phyloP scores from a whole-genome alignment of 2,888 invertebrate species.

The Hyposoter didymator region DNA sequence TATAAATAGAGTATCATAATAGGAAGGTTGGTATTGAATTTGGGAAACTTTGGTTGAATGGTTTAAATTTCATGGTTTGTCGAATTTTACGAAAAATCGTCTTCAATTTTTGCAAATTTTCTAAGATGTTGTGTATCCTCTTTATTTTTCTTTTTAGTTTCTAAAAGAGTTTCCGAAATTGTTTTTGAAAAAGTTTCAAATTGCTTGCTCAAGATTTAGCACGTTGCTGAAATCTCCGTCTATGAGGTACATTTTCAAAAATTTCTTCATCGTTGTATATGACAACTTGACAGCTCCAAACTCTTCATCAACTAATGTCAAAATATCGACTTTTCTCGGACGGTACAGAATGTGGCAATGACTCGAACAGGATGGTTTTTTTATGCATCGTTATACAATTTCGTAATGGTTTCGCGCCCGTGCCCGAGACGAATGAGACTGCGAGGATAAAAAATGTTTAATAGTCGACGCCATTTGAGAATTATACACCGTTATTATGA shows the following conservation, averaged over 20 bases:
- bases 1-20: no score
- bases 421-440: background rate
- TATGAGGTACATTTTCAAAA: background rate
- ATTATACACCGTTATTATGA: conserved; percentile 30
- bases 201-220: no score
- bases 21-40: no score
- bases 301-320: background rate
- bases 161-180: no score
- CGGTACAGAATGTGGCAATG: background rate
- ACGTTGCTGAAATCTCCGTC: background rate
- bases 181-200: no score
- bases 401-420: conserved; percentile 1
- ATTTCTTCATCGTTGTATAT: background rate
- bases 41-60: no score
- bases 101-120: no score
- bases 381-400: conserved; percentile 7
- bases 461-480: conserved; percentile 21
- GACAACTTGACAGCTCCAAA: background rate
- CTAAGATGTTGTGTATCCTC: no score
- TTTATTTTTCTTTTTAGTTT: no score
- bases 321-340: conserved; percentile 16
- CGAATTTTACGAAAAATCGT: no score
- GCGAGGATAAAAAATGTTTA: conserved; percentile 6
- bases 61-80: no score
- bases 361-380: conserved; percentile 21